A percentile compares a stretch with the other conserved stretches of the same genome.
Conservation (phyloP, 2,113 vertebrate species). For the Halichoeres trimaculatus region DNA sequence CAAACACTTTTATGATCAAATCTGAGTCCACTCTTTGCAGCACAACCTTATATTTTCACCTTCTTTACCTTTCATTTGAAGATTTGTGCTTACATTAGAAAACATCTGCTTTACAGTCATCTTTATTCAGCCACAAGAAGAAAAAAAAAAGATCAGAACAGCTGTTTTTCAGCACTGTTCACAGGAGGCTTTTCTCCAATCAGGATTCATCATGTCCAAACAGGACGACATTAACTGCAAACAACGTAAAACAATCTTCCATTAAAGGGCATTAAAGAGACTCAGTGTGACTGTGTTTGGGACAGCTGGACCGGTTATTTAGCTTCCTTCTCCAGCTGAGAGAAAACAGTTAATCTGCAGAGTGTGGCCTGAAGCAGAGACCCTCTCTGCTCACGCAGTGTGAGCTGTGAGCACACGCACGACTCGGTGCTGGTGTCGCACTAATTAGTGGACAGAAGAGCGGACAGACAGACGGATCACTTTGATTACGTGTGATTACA, state of each 20-base stretch:
- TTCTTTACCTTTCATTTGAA: background rate
- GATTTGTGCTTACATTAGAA: too few species aligned
- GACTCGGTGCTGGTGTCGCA: background rate
- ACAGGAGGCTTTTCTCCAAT: background rate
- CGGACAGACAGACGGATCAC: conserved; percentile 41
- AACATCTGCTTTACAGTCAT: background rate
- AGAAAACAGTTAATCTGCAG: background rate
- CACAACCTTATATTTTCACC: too few species aligned
- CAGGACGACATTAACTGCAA: conserved; percentile 3
- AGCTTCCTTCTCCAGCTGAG: conserved; percentile 18
- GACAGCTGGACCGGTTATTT: conserved; percentile 17
- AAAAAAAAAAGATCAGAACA: background rate
- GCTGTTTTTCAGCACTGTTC: background rate
- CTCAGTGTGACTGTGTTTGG: background rate
- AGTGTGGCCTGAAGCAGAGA: background rate
- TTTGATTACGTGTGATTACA: conserved; percentile 41
- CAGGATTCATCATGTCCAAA: background rate
- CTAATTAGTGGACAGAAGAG: conserved; percentile 25
- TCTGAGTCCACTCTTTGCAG: too few species aligned
- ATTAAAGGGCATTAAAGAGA: conserved; percentile 1
- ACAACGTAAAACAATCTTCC: conserved; percentile 13
- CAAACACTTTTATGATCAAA: too few species aligned
- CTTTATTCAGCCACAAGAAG: background rate
- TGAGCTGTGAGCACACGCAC: background rate
- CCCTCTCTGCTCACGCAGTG: background rate